Evolutionary conservation across 2,113 vertebrate genomes (phyloP), one percentile per base, ranked within the genome.

Genomic region (Girardinichthys multiradiatus): DNA sequence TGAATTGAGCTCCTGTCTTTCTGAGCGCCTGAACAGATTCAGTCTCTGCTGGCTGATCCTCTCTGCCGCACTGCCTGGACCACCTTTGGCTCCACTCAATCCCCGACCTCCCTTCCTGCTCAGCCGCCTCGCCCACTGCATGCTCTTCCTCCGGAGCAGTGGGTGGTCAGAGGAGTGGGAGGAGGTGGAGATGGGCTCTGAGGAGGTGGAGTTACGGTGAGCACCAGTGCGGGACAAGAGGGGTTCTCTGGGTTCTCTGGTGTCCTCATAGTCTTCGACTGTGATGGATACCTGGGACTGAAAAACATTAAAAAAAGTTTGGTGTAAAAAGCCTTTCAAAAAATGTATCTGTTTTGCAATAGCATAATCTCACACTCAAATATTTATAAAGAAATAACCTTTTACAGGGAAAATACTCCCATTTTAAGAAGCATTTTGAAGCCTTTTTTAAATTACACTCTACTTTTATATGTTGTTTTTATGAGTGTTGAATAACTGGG

Each of bases 271-370:
- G 86, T 95, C 95, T 65, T 96, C 95, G 78, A 95, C 94, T 4
- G 93, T 95, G 84, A 95, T 95, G 70, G 95, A 95, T 24, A 95
- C 95, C 91, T 95, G 94, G 63, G 95, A 95, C 95, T 96, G 85
- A 24, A 19, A 77, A 66, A 60, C 37, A 71, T 35, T 81, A 11
- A 51, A 12, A 37, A 28, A 72, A 63, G 39, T 17, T 42, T 17
- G 31, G 31, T 33, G 6, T 33, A 42, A 17, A 9, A 51, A 11
- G 10, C 37, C 48, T 51, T 42, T 4, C 4, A 15, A 42, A 1
- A 42, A 42, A 15, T 42, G 15, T 15, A 45, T 14, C 15, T 45
- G 15, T 45, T 45, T 19, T 15, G 17, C 42, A 19, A 4, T 4
- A 42, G 14, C 39, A 42, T 17, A 42, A 42, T 6, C 42, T 45